Evolutionary conservation across 2,797 vertebrate species (phyloP).

Genomic region (Lophius americanus): DNA sequence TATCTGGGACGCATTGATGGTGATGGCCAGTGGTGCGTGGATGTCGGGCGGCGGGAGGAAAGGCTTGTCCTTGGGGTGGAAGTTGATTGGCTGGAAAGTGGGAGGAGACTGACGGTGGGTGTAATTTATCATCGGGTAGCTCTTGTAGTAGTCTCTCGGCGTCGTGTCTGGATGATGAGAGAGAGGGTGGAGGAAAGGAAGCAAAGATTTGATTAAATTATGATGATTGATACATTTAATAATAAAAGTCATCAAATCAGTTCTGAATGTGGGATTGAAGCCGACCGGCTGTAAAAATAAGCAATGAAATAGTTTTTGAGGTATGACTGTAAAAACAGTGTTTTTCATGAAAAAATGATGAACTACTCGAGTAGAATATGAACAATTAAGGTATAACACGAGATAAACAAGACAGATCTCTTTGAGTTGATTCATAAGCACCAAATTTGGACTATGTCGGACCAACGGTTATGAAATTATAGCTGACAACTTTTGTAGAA

Average conservation of each 20-base stretch:
- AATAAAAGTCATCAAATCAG: neutral
- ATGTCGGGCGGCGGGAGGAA: conserved; percentile 84
- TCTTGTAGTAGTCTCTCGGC: conserved; percentile 88
- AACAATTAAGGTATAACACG: too few relatives aligned
- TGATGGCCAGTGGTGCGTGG: conserved; percentile 82
- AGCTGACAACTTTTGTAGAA: too few relatives aligned
- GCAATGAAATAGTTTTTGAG: too few relatives aligned
- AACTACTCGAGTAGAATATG: too few relatives aligned
- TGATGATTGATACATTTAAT: neutral
- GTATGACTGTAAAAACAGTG: too few relatives aligned
- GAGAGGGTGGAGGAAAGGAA: conserved; percentile 7
- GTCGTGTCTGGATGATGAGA: conserved; percentile 76
- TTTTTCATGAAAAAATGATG: too few relatives aligned
- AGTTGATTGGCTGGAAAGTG: conserved; percentile 83
- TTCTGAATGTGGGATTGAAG: neutral
- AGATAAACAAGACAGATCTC: too few relatives aligned
- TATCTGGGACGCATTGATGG: conserved; percentile 81
- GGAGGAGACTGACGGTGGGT: conserved; percentile 78
- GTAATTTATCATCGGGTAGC: conserved; percentile 83
- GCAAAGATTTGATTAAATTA: conserved; percentile 24
- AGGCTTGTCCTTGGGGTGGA: conserved; percentile 83
- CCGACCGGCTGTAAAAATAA: neutral
- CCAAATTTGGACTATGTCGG: too few relatives aligned
- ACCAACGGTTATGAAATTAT: too few relatives aligned
- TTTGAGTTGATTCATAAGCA: too few relatives aligned